Conservation (phyloP, 2,113 vertebrate species). For the Protobothrops flavoviridis region DNA sequence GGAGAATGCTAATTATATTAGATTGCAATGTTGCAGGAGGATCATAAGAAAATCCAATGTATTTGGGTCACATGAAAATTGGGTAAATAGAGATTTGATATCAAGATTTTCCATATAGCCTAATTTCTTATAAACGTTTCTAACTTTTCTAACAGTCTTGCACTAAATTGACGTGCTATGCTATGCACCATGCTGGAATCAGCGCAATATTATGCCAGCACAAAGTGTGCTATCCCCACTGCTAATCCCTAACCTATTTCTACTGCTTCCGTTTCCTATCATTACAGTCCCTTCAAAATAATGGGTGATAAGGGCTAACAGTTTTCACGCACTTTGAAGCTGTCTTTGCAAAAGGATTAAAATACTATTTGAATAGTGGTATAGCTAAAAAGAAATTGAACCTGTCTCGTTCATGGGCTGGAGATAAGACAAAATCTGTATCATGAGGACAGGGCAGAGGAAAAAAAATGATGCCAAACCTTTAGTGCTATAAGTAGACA, state of each 20-base stretch:
- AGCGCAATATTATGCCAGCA: background rate
- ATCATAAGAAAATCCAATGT: background rate
- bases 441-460: too few relatives aligned
- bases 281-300: too few relatives aligned
- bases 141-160: background rate
- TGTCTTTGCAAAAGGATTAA: too few relatives aligned
- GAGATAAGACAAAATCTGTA: too few relatives aligned
- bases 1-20: background rate
- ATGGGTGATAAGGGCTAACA: too few relatives aligned
- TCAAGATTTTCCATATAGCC: background rate
- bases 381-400: too few relatives aligned
- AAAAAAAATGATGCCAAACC: too few relatives aligned
- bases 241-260: background rate
- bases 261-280: too few relatives aligned
- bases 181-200: background rate
- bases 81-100: background rate
- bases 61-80: background rate
- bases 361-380: too few relatives aligned
- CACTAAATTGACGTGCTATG: background rate
- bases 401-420: too few relatives aligned
- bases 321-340: too few relatives aligned
- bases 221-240: background rate
- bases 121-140: background rate
- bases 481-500: too few relatives aligned
- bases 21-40: background rate